Conservation (phyloP, 2,888 invertebrate species). For the Celastrina argiolus region DNA sequence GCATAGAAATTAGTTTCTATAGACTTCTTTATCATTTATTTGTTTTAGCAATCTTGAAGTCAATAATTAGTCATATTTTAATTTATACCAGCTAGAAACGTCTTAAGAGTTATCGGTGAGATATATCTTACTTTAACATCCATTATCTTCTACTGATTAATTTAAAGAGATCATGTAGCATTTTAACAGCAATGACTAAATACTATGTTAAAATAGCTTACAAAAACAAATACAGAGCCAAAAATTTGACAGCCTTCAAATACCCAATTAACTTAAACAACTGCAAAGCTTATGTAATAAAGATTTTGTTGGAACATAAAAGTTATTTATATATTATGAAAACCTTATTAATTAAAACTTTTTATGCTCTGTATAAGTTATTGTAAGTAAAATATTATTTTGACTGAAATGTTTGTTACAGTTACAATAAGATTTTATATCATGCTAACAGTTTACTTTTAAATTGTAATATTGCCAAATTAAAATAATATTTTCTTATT, state of each 20-base stretch:
- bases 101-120: slow-evolving; percentile 5
- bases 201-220: neutral
- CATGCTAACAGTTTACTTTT: neutral
- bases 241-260: neutral
- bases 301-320: too few relatives aligned
- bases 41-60: neutral
- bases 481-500: neutral
- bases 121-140: slow-evolving; percentile 9
- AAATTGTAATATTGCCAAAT: neutral
- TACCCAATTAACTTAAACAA: too few relatives aligned
- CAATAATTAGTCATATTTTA: neutral
- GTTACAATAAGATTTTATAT: neutral
- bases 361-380: neutral
- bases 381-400: neutral
- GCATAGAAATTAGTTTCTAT: too few relatives aligned
- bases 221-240: neutral
- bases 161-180: neutral
- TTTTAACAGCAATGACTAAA: neutral
- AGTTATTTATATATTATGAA: too few relatives aligned
- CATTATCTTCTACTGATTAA: neutral
- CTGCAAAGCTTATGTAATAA: too few relatives aligned
- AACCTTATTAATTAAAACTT: neutral
- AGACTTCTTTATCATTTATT: neutral
- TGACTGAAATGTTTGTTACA: neutral
- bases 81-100: neutral